phyloP scores from a whole-genome alignment of 1,140 invertebrate genomes.

The Drosophila lacertosa region DNA sequence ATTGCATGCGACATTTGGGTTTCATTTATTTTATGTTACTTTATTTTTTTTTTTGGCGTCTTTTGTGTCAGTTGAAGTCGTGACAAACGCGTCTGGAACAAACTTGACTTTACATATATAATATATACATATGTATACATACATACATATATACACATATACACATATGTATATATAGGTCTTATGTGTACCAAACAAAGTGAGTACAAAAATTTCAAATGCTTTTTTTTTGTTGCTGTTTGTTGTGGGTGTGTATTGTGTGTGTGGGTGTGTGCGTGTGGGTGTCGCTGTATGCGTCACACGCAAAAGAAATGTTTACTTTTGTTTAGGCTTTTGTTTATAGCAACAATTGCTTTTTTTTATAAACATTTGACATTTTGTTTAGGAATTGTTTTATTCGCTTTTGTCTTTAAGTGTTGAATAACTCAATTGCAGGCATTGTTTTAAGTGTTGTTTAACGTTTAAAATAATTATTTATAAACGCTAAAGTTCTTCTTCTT shows the following conservation, averaged over 20 bases:
- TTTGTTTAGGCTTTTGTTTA: constrained; percentile 34
- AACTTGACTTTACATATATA: constrained; percentile 46
- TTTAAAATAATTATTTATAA: neutral
- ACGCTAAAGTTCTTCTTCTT: neutral
- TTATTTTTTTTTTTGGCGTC: constrained; percentile 42
- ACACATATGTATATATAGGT: constrained; percentile 28
- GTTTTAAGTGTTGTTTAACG: constrained; percentile 2
- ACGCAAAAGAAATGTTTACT: constrained; percentile 43
- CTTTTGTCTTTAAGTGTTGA: constrained; percentile 5
- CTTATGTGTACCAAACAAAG: neutral
- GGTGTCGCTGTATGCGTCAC: constrained; percentile 54
- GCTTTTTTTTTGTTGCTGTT: neutral
- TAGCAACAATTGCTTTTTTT: constrained; percentile 67
- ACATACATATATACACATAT: constrained; percentile 23
- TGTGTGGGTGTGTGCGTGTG: constrained; percentile 15
- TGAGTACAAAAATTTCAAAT: constrained; percentile 11
- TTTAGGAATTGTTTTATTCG: neutral
- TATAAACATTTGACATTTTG: constrained; percentile 71
- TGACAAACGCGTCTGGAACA: constrained; percentile 71
- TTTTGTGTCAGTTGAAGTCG: constrained; percentile 64
- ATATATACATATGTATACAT: constrained; percentile 17
- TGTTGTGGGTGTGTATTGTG: constrained; percentile 13
- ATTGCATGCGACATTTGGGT: constrained; percentile 67
- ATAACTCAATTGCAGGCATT: constrained; percentile 1
- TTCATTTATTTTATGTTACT: constrained; percentile 19